Evolutionary conservation across 64 coral and sea anemone genomes (phyloP), one percentile per base, ranked within the genome.

Genomic region (Montipora foliosa): DNA sequence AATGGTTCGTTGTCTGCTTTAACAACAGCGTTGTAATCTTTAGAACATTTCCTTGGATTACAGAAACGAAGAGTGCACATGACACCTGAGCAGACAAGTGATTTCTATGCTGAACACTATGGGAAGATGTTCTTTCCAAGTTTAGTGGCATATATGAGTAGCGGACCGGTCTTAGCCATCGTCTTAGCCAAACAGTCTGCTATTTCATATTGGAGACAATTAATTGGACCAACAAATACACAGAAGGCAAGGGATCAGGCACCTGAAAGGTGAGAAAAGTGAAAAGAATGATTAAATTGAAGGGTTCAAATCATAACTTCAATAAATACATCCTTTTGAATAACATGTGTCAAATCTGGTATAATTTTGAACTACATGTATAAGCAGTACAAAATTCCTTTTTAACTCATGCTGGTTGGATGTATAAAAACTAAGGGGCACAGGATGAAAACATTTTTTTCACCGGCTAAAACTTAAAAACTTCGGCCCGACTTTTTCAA

Each of bases 81-180:
- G 52, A 99, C 98, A 16, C 98, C 98, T 16, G 98, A 99, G 57
- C 98, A 99, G 87, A 99, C 98, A 5, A 99, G 98, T 89, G 98
- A 99, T 87, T 99, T 99, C 79, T 99, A 99, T 80, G 98, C 98
- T 77, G 98, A 99, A 67, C 98, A 99, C 81, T 99, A 99, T 92
- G 98, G 98, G 16, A 99, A 99, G 55, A 99, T 99, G 95, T 99
- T 99, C 76, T 99, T 99, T 67, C 98, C 98, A 70, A 99, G 98
- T 87, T 89, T 99, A 78, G 98, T 99, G 22, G 98, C 98, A 3
- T 99, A 99, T 25, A 99, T 99, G 92, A 99, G 98, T 82, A 99
- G 92, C 96, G 98, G 98, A 5, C 95, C 98, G n/a, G 79, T 96
- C 19, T 74, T 96, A 14, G 98, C 94, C 5, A 21, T 99, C 16